A percentile compares a stretch with the other conserved stretches of the same genome.
phyloP scores from a whole-genome alignment of 2,113 vertebrate genomes.

The Catharus minimus region DNA sequence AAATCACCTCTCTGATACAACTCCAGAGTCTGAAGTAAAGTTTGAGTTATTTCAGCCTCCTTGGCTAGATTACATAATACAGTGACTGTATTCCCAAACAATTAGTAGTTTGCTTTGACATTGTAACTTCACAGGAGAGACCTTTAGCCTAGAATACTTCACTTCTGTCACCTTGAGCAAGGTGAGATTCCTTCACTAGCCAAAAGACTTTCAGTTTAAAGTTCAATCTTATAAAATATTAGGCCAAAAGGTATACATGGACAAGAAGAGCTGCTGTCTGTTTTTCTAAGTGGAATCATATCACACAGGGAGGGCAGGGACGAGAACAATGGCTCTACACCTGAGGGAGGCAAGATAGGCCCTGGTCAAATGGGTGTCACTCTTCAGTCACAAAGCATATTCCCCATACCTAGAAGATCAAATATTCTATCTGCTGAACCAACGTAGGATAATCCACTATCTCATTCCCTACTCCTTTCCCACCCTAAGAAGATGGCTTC shows the following conservation, averaged over 20 bases:
- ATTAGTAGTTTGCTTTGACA: background rate
- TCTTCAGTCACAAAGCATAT: background rate
- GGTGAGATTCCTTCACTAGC: background rate
- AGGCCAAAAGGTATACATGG: background rate
- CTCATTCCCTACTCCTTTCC: background rate
- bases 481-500: background rate
- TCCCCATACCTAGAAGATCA: background rate
- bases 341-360: background rate
- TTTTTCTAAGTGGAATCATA: background rate
- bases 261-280: background rate
- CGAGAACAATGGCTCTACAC: background rate
- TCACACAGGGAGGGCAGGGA: background rate
- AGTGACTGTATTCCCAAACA: background rate
- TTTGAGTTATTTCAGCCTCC: background rate
- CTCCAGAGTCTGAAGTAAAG: background rate
- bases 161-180: background rate
- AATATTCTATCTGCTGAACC: background rate
- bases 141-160: background rate
- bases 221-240: background rate
- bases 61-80: background rate
- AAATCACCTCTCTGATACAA: background rate
- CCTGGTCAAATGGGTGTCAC: background rate
- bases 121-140: background rate
- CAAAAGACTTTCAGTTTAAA: background rate
- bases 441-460: background rate